A percentile compares a stretch with the other conserved stretches of the same genome.
Evolutionary conservation across 2,888 invertebrate species (phyloP).

Genomic region (Cheilosia vernalis): DNA sequence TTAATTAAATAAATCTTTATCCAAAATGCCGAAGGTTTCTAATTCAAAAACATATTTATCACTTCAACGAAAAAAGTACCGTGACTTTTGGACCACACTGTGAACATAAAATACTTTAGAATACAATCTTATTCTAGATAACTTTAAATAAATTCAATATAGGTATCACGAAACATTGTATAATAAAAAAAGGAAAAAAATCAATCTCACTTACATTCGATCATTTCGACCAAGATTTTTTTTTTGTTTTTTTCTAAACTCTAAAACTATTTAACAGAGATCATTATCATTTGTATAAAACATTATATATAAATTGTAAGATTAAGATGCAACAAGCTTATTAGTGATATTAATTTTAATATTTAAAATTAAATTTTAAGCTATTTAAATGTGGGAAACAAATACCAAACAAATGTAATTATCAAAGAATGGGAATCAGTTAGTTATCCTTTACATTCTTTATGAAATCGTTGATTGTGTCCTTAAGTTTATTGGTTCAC

Average conservation of each 20-base stretch:
- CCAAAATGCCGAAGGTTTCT: too few species aligned
- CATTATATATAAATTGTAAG: constrained; percentile 30
- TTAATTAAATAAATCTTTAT: too few species aligned
- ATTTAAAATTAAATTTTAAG: constrained; percentile 46
- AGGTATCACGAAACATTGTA: constrained; percentile 27
- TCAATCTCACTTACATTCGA: constrained; percentile 53
- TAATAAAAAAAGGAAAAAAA: constrained; percentile 16
- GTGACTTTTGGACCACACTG: constrained; percentile 2
- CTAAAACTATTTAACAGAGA: constrained; percentile 23
- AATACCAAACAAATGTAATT: constrained; percentile 6
- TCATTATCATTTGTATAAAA: constrained; percentile 53
- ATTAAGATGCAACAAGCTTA: constrained; percentile 79
- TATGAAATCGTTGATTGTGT: constrained; percentile 31
- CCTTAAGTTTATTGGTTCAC: constrained; percentile 41
- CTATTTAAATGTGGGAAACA: constrained; percentile 13
- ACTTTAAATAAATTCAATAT: constrained; percentile 16
- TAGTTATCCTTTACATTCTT: constrained; percentile 29
- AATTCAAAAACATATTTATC: not conserved
- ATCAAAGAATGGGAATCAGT: constrained; percentile 14
- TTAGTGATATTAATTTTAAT: constrained; percentile 83
- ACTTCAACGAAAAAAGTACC: not conserved
- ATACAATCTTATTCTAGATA: constrained; percentile 12
- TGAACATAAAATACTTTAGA: constrained; percentile 3
- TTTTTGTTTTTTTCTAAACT: constrained; percentile 27
- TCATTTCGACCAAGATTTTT: constrained; percentile 63